These are phyloP conservation scores for Plusia festucae DNA, from an alignment of 2,888 invertebrate genomes.

Conservation along the genomic window DNA sequence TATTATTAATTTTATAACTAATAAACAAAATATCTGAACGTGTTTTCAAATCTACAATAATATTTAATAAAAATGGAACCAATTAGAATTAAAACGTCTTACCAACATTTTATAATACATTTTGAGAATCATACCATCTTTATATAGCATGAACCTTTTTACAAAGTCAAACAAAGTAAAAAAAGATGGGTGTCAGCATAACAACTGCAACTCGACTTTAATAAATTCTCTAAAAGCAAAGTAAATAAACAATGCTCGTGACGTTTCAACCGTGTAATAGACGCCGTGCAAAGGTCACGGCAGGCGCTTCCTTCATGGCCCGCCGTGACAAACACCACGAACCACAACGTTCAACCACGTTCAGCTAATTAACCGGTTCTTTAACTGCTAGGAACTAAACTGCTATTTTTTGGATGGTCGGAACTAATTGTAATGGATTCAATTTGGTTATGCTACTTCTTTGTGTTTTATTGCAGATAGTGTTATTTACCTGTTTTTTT, in stretches of 20 bases:
- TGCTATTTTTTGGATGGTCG: not conserved
- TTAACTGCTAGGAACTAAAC: constrained; percentile 8
- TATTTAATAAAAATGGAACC: no score
- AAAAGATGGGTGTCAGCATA: no score
- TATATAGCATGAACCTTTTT: no score
- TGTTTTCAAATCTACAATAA: not conserved
- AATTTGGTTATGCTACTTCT: no score
- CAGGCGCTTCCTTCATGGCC: constrained; percentile 23
- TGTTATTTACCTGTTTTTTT: not conserved
- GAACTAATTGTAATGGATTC: constrained; percentile 3
- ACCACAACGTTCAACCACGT: constrained; percentile 37
- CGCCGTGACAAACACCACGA: constrained; percentile 45
- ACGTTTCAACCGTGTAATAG: constrained; percentile 22
- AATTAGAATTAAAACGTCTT: no score
- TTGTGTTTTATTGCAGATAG: not conserved
- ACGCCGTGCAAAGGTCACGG: constrained; percentile 22
- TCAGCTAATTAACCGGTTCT: constrained; percentile 24
- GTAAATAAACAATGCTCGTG: constrained; percentile 19
- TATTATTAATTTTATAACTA: not conserved
- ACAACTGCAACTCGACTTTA: no score
- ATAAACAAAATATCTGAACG: not conserved
- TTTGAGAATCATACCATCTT: no score
- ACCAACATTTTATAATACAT: no score
- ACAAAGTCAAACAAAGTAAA: no score
- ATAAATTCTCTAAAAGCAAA: not conserved